Evolutionary conservation across 2,797 vertebrate genomes (phyloP), one percentile per base, ranked within the genome.

Genomic region (Xiphorhynchus erythropygius): DNA sequence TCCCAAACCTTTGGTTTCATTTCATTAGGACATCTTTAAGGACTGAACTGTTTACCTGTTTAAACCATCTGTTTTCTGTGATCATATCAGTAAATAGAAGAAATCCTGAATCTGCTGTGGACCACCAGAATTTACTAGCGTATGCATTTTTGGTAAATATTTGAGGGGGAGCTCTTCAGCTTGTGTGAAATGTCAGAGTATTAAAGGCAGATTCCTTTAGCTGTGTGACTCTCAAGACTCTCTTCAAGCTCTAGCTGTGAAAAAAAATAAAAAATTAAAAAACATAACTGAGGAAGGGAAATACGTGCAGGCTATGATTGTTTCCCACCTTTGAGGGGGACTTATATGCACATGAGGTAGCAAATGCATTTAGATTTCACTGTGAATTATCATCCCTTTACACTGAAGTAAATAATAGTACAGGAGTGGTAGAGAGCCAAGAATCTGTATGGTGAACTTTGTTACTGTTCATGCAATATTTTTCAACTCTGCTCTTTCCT

Each of bases 281-380:
- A 18, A 49, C 10, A 18, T 32, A 9, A 0, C 10, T 49, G 5
- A 19, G 21, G 11, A 78, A 78, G 18, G 28, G 19, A 79, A 35
- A 59, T 47, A 5, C 4, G 4, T 8, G 17, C 1, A 4, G 32
- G 22, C 37, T 71, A 9, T 7, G 42, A 13, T 35, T 37, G 2
- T 35, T 33, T 59, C 32, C 49, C 25, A 49, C 2, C 23, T 37
- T 25, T 16, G 33, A 64, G 28, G 59, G 11, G 33, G 18, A 14
- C 12, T 63, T 76, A 9, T 2, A 7, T 5, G 10, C 49, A 32
- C 5, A 11, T 14, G n/a, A 88, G 28, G 33, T 13, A 37, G 23
- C 3, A 86, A 60, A 60, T 44, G 17, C 24, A 33, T 44, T 80
- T 59, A 11, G 23, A 46, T 70, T 70, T 70, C 13, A 2, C 12